phyloP scores from a whole-genome alignment of 2,888 invertebrate genomes.

The Teleogryllus oceanicus region DNA sequence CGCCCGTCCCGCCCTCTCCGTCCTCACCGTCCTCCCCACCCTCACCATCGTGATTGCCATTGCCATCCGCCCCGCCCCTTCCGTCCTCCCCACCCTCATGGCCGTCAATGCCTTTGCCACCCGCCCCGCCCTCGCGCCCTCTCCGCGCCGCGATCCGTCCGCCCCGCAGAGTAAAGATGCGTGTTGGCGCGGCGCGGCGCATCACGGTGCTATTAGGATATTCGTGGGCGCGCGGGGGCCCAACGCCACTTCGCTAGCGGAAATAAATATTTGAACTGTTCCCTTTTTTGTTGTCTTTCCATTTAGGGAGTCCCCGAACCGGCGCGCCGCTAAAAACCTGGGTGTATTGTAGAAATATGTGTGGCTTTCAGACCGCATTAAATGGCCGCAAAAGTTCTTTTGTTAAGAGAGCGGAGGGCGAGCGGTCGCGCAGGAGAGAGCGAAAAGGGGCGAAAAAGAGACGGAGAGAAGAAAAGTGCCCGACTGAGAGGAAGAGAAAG shows the following conservation, averaged over 20 bases:
- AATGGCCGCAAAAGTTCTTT: neutral
- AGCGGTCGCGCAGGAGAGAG: neutral
- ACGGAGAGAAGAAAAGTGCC: neutral
- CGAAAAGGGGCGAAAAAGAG: neutral
- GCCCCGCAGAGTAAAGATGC: neutral
- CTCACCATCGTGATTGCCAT: too few relatives aligned
- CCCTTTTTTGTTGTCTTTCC: constrained; percentile 30
- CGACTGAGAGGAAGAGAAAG: neutral
- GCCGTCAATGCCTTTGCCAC: neutral
- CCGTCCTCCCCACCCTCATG: too few relatives aligned
- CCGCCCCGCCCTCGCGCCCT: neutral
- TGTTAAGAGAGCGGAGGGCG: neutral
- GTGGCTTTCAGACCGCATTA: constrained; percentile 1
- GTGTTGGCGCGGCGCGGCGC: neutral
- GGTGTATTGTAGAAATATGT: constrained; percentile 7
- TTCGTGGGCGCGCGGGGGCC: constrained; percentile 20
- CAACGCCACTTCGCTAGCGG: constrained; percentile 34
- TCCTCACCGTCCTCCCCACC: too few relatives aligned
- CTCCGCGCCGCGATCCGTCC: neutral
- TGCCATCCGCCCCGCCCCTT: too few relatives aligned
- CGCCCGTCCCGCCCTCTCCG: neutral
- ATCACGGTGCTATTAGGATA: neutral
- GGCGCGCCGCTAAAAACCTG: neutral
- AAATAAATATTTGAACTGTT: constrained; percentile 37
- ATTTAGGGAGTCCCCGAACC: constrained; percentile 27